These are phyloP conservation scores for Ichneumon xanthorius DNA, from an alignment of 2,888 invertebrate species.

Conservation along the genomic window DNA sequence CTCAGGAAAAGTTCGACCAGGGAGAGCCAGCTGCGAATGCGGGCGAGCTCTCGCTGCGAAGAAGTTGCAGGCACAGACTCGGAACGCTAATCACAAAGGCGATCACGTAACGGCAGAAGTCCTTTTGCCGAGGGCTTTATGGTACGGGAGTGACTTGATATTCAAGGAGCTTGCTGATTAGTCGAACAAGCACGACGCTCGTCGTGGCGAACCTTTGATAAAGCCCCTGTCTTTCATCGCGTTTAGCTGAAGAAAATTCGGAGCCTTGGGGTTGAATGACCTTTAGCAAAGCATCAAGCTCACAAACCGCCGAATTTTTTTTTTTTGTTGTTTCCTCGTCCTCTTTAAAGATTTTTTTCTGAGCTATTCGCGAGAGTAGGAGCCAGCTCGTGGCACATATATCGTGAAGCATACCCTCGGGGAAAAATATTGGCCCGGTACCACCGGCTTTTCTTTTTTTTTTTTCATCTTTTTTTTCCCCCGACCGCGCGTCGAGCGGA, in stretches of 20 bases:
- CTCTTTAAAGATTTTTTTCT: too few species aligned
- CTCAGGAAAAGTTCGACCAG: not conserved
- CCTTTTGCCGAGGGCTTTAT: not conserved
- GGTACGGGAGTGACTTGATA: not conserved
- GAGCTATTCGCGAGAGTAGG: too few species aligned
- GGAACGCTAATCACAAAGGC: slow-evolving; percentile 51
- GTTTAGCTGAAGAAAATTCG: not conserved
- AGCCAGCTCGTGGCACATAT: not conserved
- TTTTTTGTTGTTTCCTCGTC: not conserved
- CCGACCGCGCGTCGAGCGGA: slow-evolving; percentile 3
- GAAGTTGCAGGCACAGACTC: slow-evolving; percentile 5
- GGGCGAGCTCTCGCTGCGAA: not conserved
- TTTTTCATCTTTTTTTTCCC: slow-evolving; percentile 15
- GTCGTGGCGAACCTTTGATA: not conserved
- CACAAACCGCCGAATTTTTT: not conserved
- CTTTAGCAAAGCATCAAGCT: not conserved
- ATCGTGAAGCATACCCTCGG: slow-evolving; percentile 4
- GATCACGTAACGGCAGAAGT: slow-evolving; percentile 30
- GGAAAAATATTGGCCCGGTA: slow-evolving; percentile 18
- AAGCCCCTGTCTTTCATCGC: not conserved
- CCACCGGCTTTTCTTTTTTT: too few species aligned
- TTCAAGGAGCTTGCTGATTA: slow-evolving; percentile 2
- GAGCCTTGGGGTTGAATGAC: not conserved
- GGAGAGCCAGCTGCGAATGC: not conserved
- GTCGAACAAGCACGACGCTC: not conserved